Evolutionary conservation across 2,797 vertebrate species (phyloP).

Genomic region (Acrossocheilus fasciatus): DNA sequence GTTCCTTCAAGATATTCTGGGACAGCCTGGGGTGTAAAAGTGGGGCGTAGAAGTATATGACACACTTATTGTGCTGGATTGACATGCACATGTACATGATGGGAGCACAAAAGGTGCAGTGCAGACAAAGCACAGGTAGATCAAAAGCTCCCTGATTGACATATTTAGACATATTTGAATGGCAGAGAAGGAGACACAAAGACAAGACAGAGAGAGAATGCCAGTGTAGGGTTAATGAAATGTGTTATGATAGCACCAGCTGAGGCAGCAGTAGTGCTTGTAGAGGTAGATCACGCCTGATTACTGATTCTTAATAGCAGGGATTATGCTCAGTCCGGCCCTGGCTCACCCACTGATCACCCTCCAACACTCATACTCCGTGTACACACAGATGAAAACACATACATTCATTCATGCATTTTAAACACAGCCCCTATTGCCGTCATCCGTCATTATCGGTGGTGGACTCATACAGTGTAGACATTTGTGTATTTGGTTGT

Average conservation of each 20-base stretch:
- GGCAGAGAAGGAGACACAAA: slow-evolving; percentile 14
- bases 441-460: not conserved
- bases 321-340: slow-evolving; percentile 71
- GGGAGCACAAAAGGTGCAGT: slow-evolving; percentile 22
- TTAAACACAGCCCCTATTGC: not conserved
- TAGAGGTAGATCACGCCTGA: slow-evolving; percentile 73
- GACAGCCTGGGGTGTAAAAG: slow-evolving; percentile 3
- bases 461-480: not conserved
- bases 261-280: slow-evolving; percentile 75
- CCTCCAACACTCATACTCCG: slow-evolving; percentile 44
- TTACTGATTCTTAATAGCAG: slow-evolving; percentile 73
- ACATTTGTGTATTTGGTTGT: not conserved
- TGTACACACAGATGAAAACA: slow-evolving; percentile 10
- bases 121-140: slow-evolving; percentile 45
- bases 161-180: not conserved
- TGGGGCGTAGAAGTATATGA: slow-evolving; percentile 2
- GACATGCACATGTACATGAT: slow-evolving; percentile 11
- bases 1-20: not conserved
- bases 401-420: slow-evolving; percentile 24
- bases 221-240: slow-evolving; percentile 53
- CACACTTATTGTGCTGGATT: slow-evolving; percentile 12
- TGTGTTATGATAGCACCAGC: slow-evolving; percentile 67
- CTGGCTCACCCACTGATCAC: slow-evolving; percentile 46
- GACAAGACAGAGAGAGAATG: slow-evolving; percentile 13
- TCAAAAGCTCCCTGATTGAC: slow-evolving; percentile 37